Conservation (phyloP, 2,888 invertebrate genomes). For the Apeira syringaria region DNA sequence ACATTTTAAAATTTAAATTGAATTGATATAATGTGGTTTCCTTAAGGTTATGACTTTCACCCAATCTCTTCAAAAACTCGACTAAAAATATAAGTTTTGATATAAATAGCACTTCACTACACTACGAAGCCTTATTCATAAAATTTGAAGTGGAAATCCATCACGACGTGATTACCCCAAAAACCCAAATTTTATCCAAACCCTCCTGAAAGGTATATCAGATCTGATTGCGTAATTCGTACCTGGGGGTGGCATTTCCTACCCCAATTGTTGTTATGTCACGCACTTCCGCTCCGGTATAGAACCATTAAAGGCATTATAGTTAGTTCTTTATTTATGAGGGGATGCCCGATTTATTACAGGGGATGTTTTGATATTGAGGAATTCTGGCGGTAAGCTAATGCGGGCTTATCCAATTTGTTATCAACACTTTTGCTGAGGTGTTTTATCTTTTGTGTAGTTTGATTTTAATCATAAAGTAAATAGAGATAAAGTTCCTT, state of each 20-base stretch:
- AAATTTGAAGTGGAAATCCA: not conserved
- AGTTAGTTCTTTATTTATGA: conserved; percentile 25
- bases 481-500: too few species aligned
- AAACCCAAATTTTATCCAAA: not conserved
- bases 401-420: conserved; percentile 15
- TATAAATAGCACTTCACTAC: too few species aligned
- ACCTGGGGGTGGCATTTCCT: conserved; percentile 16
- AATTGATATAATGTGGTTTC: too few species aligned
- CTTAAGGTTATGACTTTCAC: too few species aligned
- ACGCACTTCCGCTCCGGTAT: conserved; percentile 18
- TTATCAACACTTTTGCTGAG: not conserved
- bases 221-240: conserved; percentile 13
- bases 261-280: conserved; percentile 25
- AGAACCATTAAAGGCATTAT: conserved; percentile 21
- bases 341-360: conserved; percentile 20
- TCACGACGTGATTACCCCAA: not conserved
- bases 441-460: too few species aligned
- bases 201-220: conserved; percentile 2
- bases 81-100: too few species aligned
- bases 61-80: too few species aligned
- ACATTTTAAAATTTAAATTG: too few species aligned
- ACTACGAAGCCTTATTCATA: too few species aligned
- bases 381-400: conserved; percentile 8
- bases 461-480: too few species aligned
- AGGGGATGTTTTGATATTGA: conserved; percentile 22